Conservation (phyloP, 2,797 vertebrate genomes). For the Semaprochilodus insignis region DNA sequence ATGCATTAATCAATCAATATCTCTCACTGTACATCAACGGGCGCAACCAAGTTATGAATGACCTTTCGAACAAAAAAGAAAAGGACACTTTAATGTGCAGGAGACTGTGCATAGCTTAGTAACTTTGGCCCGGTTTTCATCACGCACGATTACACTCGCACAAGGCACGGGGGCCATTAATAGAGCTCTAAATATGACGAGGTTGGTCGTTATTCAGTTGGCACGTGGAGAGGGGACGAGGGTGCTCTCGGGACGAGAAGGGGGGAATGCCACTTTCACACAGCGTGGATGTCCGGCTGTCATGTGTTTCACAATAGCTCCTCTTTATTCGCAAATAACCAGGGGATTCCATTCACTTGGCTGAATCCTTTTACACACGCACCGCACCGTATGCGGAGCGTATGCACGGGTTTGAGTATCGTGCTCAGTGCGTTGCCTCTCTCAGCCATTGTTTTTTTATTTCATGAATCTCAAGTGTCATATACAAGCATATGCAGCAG, state of each 20-base stretch:
- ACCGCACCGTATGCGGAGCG: not conserved
- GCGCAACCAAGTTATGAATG: conserved; percentile 98
- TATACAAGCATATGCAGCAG: conserved; percentile 36
- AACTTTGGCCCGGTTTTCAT: conserved; percentile 88
- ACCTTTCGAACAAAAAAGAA: conserved; percentile 92
- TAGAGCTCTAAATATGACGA: conserved; percentile 83
- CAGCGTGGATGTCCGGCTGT: conserved; percentile 25
- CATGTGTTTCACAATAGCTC: not conserved
- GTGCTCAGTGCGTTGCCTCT: conserved; percentile 11
- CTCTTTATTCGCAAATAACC: conserved; percentile 37
- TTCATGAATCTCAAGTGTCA: conserved; percentile 39
- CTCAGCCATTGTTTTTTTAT: conserved; percentile 33
- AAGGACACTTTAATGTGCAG: conserved; percentile 97
- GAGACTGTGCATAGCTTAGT: conserved; percentile 94
- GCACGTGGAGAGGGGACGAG: conserved; percentile 72
- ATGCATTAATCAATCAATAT: conserved; percentile 99
- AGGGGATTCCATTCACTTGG: conserved; percentile 24
- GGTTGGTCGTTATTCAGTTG: conserved; percentile 84
- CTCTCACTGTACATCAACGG: conserved; percentile 97
- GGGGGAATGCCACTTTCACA: conserved; percentile 34
- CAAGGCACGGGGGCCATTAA: conserved; percentile 85
- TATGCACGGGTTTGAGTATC: not conserved
- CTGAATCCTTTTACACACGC: conserved; percentile 15
- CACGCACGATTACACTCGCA: conserved; percentile 90
- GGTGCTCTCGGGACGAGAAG: conserved; percentile 28